phyloP scores from a whole-genome alignment of 2,888 invertebrate genomes.

The Neoascia interrupta region DNA sequence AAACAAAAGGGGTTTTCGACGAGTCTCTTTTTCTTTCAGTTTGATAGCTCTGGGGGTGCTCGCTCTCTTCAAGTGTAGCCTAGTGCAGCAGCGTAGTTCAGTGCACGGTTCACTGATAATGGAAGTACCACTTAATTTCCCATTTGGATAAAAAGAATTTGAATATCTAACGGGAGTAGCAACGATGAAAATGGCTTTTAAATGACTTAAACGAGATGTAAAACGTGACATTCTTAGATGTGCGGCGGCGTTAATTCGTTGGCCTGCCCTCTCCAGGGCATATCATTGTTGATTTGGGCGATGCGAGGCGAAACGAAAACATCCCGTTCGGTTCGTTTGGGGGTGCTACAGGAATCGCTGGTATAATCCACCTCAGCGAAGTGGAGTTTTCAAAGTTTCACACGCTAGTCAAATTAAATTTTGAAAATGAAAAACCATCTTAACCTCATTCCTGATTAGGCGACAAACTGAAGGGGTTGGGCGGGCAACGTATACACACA shows the following conservation, averaged over 20 bases:
- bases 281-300: background rate
- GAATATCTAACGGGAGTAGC: slow-evolving; percentile 60
- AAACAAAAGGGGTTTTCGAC: slow-evolving; percentile 40
- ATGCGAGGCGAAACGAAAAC: slow-evolving; percentile 60
- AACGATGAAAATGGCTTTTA: slow-evolving; percentile 56
- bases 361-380: too few relatives aligned
- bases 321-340: slow-evolving; percentile 1
- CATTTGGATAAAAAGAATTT: slow-evolving; percentile 68
- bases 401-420: slow-evolving; percentile 44
- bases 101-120: slow-evolving; percentile 66
- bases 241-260: slow-evolving; percentile 37
- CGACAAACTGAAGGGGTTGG: slow-evolving; percentile 32
- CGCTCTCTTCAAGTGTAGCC: slow-evolving; percentile 11
- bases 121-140: slow-evolving; percentile 69
- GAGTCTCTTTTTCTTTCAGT: background rate
- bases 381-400: slow-evolving; percentile 41
- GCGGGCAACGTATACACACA: slow-evolving; percentile 31
- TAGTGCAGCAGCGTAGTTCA: slow-evolving; percentile 2
- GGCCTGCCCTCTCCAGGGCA: too few relatives aligned
- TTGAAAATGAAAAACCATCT: slow-evolving; percentile 10
- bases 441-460: background rate
- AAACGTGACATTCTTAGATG: slow-evolving; percentile 60
- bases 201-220: slow-evolving; percentile 58
- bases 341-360: too few relatives aligned
- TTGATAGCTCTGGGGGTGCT: slow-evolving; percentile 42